Evolutionary conservation across 2,888 invertebrate genomes (phyloP).

Genomic region (Nymphalis c-album): DNA sequence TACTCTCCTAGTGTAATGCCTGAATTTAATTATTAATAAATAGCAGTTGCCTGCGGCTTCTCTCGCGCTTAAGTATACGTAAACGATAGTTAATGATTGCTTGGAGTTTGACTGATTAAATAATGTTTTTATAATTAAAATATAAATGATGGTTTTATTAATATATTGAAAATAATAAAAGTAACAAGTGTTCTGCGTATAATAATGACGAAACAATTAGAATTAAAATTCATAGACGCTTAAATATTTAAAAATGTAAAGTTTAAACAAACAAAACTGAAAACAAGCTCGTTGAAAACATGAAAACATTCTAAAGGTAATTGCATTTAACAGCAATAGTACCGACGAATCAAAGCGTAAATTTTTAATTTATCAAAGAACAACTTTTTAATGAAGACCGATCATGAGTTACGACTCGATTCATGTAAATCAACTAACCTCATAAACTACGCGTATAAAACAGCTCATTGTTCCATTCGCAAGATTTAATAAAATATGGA

Average conservation of each 20-base stretch:
- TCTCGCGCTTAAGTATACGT: too few relatives aligned
- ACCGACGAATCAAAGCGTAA: background rate
- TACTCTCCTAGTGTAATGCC: background rate
- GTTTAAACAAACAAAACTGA: background rate
- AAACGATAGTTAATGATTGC: too few relatives aligned
- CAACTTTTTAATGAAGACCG: slow-evolving; percentile 39
- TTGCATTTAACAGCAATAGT: slow-evolving; percentile 2
- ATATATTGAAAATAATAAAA: too few relatives aligned
- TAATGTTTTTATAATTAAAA: too few relatives aligned
- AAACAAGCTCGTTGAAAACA: background rate
- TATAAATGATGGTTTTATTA: too few relatives aligned
- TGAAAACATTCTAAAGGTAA: background rate
- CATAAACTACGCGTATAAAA: slow-evolving; percentile 51
- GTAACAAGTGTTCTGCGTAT: too few relatives aligned
- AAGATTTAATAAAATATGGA: slow-evolving; percentile 37
- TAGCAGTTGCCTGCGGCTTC: too few relatives aligned
- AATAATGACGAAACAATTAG: too few relatives aligned
- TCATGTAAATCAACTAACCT: slow-evolving; percentile 42
- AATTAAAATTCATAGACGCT: background rate
- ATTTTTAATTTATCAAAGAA: slow-evolving; percentile 20
- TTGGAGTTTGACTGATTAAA: too few relatives aligned
- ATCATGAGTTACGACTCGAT: slow-evolving; percentile 37
- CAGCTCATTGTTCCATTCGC: slow-evolving; percentile 49
- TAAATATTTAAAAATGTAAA: background rate
- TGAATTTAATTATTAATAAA: background rate